These are phyloP conservation scores for Ctenosaura bakeri DNA, from an alignment of 2,797 vertebrate species.

Conservation along the genomic window DNA sequence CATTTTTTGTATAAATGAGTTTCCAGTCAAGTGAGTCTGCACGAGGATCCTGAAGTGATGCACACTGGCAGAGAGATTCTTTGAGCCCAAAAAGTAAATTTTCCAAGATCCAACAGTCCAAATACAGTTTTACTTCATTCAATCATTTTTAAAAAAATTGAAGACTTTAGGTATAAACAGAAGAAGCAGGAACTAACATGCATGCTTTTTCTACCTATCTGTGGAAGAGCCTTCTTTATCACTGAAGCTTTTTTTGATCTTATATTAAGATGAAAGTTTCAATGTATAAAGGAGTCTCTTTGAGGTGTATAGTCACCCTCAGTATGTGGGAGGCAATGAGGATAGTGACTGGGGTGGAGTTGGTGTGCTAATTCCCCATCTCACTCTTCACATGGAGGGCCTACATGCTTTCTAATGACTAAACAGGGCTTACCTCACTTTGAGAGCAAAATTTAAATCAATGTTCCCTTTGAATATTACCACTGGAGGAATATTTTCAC, in stretches of 20 bases:
- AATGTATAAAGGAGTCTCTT: too few relatives aligned
- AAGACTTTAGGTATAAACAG: too few relatives aligned
- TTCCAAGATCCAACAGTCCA: not conserved
- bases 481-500: conserved; percentile 31
- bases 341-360: not conserved
- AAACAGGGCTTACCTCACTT: not conserved
- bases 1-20: not conserved
- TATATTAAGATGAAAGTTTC: not conserved
- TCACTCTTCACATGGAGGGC: not conserved
- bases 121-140: not conserved
- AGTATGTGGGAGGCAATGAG: not conserved
- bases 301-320: not conserved
- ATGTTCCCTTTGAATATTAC: not conserved
- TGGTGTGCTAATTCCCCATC: not conserved
- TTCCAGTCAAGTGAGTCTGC: not conserved
- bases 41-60: not conserved
- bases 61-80: too few relatives aligned
- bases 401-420: not conserved
- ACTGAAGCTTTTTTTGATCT: not conserved
- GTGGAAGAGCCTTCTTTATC: not conserved
- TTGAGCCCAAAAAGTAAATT: too few relatives aligned
- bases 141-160: not conserved
- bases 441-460: not conserved
- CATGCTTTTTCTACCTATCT: not conserved
- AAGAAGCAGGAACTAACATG: not conserved